Evolutionary conservation across 2,888 invertebrate genomes (phyloP).

Genomic region (Pemphredon lugubris): DNA sequence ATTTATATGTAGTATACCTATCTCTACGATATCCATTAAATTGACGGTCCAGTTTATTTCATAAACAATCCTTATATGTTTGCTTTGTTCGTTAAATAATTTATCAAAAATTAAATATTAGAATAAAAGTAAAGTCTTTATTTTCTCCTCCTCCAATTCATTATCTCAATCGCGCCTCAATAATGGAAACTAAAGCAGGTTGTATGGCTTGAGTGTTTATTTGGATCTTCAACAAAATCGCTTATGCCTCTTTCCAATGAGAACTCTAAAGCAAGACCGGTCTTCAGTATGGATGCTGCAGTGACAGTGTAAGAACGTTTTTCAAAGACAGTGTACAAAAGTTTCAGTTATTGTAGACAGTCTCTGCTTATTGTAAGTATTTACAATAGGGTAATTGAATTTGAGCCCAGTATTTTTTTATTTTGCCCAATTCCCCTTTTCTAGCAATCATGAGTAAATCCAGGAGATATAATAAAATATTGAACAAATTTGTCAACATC

Average conservation of each 20-base stretch:
- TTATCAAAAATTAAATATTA: constrained; percentile 5
- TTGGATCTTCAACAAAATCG: background rate
- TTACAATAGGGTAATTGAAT: constrained; percentile 24
- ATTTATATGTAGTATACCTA: constrained; percentile 29
- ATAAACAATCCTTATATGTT: constrained; percentile 33
- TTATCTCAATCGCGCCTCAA: constrained; percentile 15
- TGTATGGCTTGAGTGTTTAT: constrained; percentile 5
- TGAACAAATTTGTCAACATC: constrained; percentile 20
- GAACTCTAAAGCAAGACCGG: background rate
- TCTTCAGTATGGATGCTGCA: constrained; percentile 26
- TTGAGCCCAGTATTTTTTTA: constrained; percentile 29
- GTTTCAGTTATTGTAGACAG: constrained; percentile 18
- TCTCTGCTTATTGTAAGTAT: constrained; percentile 21
- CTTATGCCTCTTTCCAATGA: background rate
- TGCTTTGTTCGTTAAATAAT: constrained; percentile 28
- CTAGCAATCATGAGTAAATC: constrained; percentile 25
- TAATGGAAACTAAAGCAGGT: constrained; percentile 1
- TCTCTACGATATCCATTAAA: constrained; percentile 27
- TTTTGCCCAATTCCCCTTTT: constrained; percentile 18
- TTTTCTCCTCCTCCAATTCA: background rate
- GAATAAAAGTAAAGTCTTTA: constrained; percentile 2
- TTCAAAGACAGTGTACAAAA: constrained; percentile 27
- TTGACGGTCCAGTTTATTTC: constrained; percentile 26
- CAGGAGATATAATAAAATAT: constrained; percentile 31
- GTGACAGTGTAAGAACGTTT: constrained; percentile 29